phyloP scores from a whole-genome alignment of 2,113 vertebrate genomes.

The Solea senegalensis region DNA sequence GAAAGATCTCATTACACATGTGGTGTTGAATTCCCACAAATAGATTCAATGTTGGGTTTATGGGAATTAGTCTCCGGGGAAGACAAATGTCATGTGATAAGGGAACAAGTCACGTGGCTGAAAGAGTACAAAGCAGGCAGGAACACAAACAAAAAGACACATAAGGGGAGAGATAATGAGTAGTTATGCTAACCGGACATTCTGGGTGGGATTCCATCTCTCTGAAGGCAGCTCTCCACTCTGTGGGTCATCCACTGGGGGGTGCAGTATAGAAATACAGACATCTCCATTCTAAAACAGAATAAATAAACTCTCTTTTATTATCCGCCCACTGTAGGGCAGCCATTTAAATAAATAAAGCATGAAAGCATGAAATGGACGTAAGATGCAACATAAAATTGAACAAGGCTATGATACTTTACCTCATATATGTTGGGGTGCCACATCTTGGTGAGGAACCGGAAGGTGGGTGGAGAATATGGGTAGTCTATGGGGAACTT shows the following conservation, averaged over 20 bases:
- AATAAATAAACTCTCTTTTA: neutral
- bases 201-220: constrained; percentile 98
- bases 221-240: constrained; percentile 97
- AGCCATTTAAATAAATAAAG: neutral
- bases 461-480: constrained; percentile 95
- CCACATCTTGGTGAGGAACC: constrained; percentile 99
- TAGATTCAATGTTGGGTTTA: constrained; percentile 5
- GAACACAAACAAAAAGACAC: constrained; percentile 7
- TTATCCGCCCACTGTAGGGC: neutral
- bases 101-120: neutral
- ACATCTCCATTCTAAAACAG: constrained; percentile 91
- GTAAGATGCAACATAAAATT: neutral
- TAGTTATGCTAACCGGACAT: constrained; percentile 88
- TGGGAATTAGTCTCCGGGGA: constrained; percentile 23
- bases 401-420: constrained; percentile 1
- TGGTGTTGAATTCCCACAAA: neutral
- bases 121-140: constrained; percentile 24
- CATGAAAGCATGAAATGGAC: neutral
- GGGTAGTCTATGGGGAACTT: constrained; percentile 98
- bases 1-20: constrained; percentile 14
- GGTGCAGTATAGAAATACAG: constrained; percentile 98
- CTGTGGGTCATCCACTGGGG: constrained; percentile 95
- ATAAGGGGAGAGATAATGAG: constrained; percentile 10
- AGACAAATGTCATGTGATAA: constrained; percentile 40
- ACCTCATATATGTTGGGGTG: constrained; percentile 99